phyloP scores from a whole-genome alignment of 2,797 vertebrate species.

The Bradypodion ventrale region DNA sequence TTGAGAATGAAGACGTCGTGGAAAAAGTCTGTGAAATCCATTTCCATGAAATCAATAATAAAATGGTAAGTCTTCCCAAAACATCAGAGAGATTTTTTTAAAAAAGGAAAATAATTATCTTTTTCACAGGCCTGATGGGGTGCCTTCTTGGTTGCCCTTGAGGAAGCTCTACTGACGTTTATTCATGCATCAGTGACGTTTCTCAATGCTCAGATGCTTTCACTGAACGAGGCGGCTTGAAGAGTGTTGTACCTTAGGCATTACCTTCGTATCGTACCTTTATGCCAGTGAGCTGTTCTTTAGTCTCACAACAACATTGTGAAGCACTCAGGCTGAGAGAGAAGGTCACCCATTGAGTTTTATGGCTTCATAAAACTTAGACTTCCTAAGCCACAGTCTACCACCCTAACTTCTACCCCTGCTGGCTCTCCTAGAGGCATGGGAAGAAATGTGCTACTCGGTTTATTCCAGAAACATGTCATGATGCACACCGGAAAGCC shows the following conservation, averaged over 20 bases:
- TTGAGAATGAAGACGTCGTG: conserved; percentile 99
- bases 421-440: background rate
- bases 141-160: background rate
- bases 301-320: too few species aligned
- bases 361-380: too few species aligned
- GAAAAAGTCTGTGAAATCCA: conserved; percentile 99
- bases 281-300: too few species aligned
- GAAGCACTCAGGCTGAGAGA: too few species aligned
- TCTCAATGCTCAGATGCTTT: background rate
- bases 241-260: background rate
- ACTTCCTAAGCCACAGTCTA: too few species aligned
- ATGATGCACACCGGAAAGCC: background rate
- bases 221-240: background rate
- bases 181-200: background rate
- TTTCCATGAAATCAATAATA: conserved; percentile 99
- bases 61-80: conserved; percentile 91
- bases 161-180: background rate
- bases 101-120: accelerated
- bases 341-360: too few species aligned
- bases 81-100: accelerated
- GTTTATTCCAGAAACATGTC: background rate
- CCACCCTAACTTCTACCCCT: too few species aligned
- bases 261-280: too few species aligned
- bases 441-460: background rate
- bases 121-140: background rate